phyloP scores from a whole-genome alignment of 2,888 invertebrate genomes.

The Macaria notata region DNA sequence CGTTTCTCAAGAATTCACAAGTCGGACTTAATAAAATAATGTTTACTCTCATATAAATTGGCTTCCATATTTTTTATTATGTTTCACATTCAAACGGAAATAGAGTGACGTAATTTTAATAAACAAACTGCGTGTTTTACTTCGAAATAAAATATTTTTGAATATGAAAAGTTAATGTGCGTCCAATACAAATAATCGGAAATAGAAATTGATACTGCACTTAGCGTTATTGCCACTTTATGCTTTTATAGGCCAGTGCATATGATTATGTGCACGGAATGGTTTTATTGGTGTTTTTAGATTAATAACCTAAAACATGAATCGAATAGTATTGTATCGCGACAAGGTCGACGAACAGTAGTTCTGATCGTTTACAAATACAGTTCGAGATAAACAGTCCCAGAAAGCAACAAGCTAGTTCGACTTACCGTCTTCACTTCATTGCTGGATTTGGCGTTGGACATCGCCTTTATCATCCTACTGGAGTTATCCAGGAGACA shows the following conservation, averaged over 20 bases:
- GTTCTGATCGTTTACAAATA: slow-evolving; percentile 14
- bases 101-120: slow-evolving; percentile 16
- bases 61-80: slow-evolving; percentile 2
- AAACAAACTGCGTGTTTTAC: slow-evolving; percentile 8
- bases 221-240: slow-evolving; percentile 15
- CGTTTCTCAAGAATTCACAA: slow-evolving; percentile 11
- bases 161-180: slow-evolving; percentile 3
- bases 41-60: slow-evolving; percentile 5
- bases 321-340: slow-evolving; percentile 19
- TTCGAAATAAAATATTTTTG: slow-evolving; percentile 3
- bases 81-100: slow-evolving; percentile 4
- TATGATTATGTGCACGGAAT: slow-evolving; percentile 8
- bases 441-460: slow-evolving; percentile 68
- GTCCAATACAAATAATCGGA: slow-evolving; percentile 18
- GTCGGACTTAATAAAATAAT: slow-evolving; percentile 1
- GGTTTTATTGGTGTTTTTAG: slow-evolving; percentile 4
- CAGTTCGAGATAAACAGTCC: slow-evolving; percentile 13
- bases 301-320: slow-evolving; percentile 31
- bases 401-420: not conserved
- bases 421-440: slow-evolving; percentile 74
- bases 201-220: slow-evolving; percentile 13
- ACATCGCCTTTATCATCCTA: slow-evolving; percentile 80
- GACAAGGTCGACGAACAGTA: slow-evolving; percentile 39
- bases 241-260: slow-evolving; percentile 12
- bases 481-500: slow-evolving; percentile 79